Evolutionary conservation across 1,140 invertebrate species (phyloP).

Genomic region (Copidosoma floridanum): DNA sequence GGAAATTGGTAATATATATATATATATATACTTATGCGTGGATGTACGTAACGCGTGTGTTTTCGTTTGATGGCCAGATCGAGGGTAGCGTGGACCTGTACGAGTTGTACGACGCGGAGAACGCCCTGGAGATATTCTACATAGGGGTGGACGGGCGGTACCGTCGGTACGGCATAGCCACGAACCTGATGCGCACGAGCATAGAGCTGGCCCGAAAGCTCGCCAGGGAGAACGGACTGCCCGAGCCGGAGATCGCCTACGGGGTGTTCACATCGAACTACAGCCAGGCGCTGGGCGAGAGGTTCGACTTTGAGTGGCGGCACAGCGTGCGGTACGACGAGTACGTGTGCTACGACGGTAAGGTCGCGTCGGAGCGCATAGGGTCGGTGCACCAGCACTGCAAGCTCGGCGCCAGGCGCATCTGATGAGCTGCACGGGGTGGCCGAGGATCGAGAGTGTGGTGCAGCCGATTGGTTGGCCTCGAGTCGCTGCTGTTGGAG

Average conservation of each 20-base stretch:
- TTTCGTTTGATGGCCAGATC: too few species aligned
- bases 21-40: too few species aligned
- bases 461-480: too few species aligned
- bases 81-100: conserved; percentile 39
- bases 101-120: conserved; percentile 31
- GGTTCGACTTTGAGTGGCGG: conserved; percentile 35
- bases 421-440: too few species aligned
- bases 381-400: conserved; percentile 32
- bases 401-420: conserved; percentile 24
- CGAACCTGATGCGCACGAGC: conserved; percentile 30
- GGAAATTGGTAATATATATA: too few species aligned
- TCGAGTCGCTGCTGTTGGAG: too few species aligned
- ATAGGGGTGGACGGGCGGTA: conserved; percentile 38
- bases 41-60: too few species aligned
- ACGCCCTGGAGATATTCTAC: conserved; percentile 42
- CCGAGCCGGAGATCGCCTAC: conserved; percentile 33
- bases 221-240: background rate
- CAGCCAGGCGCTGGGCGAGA: conserved; percentile 38
- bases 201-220: conserved; percentile 29
- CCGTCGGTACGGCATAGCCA: conserved; percentile 37
- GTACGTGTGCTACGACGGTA: conserved; percentile 30
- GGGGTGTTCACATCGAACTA: conserved; percentile 41
- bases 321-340: conserved; percentile 33
- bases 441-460: too few species aligned
- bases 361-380: conserved; percentile 40